Conservation (phyloP, 2,113 vertebrate genomes). For the Tapirus terrestris region DNA sequence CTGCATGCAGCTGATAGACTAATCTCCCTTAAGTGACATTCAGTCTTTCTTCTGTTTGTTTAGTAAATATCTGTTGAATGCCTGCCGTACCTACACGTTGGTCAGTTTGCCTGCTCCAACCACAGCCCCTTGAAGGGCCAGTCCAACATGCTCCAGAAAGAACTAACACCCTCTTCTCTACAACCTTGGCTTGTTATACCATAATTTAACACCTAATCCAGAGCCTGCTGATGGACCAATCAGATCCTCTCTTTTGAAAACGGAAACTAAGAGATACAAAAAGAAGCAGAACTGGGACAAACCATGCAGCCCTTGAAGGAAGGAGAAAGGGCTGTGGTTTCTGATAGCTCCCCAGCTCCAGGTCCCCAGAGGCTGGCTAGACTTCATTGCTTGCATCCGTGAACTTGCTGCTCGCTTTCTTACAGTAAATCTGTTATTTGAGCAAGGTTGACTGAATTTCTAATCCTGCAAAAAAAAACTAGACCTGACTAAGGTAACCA, state of each 20-base stretch:
- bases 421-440: background rate
- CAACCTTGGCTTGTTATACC: background rate
- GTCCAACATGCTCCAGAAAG: background rate
- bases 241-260: background rate
- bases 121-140: background rate
- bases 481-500: background rate
- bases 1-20: background rate
- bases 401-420: background rate
- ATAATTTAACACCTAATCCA: background rate
- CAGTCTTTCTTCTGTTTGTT: background rate
- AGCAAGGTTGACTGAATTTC: background rate
- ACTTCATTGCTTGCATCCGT: background rate
- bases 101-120: background rate
- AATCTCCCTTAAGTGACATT: background rate
- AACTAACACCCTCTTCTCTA: background rate
- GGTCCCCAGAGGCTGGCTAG: background rate
- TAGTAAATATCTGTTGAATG: background rate
- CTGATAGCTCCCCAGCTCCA: background rate
- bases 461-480: background rate
- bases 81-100: fast-evolving
- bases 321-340: background rate
- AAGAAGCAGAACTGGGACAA: background rate
- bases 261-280: background rate
- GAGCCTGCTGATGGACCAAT: background rate
- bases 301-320: background rate